A percentile compares a stretch with the other conserved stretches of the same genome.
Conservation (phyloP, 2,797 vertebrate species). For the Podarcis lilfordi region DNA sequence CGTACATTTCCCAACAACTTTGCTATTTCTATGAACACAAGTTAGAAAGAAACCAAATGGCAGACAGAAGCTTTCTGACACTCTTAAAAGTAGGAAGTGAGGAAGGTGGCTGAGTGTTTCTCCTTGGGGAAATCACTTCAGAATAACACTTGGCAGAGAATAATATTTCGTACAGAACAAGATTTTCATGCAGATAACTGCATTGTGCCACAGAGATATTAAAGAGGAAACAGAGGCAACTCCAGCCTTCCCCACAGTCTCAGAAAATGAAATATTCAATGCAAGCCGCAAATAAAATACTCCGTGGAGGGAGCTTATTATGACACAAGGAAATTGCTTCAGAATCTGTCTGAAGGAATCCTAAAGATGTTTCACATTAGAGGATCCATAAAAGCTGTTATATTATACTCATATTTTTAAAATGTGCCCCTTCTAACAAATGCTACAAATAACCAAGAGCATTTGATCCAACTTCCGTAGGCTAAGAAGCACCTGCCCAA, state of each 20-base stretch:
- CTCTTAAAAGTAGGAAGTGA: not conserved
- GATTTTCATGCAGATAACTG: not conserved
- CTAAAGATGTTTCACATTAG: not conserved
- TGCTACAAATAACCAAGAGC: not conserved
- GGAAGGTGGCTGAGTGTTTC: not conserved
- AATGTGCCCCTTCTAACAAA: not conserved
- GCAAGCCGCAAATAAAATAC: not conserved
- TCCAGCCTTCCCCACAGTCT: not conserved
- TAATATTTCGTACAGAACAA: not conserved
- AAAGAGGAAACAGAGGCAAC: not conserved
- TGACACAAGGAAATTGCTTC: not conserved
- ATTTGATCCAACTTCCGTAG: not conserved
- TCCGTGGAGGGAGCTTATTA: not conserved
- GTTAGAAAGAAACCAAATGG: not conserved
- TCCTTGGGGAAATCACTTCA: not conserved
- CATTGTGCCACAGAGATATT: not conserved
- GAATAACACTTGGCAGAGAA: not conserved
- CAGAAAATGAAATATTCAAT: not conserved
- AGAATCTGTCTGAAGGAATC: not conserved
- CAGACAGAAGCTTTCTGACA: not conserved
- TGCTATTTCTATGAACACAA: not conserved
- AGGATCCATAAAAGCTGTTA: not conserved
- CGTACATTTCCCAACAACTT: not conserved
- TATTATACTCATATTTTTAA: not conserved
- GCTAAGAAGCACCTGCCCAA: not conserved